Evolutionary conservation across 2,797 vertebrate species (phyloP), one percentile per base, ranked within the genome.

Genomic region (Macroramphosus scolopax): DNA sequence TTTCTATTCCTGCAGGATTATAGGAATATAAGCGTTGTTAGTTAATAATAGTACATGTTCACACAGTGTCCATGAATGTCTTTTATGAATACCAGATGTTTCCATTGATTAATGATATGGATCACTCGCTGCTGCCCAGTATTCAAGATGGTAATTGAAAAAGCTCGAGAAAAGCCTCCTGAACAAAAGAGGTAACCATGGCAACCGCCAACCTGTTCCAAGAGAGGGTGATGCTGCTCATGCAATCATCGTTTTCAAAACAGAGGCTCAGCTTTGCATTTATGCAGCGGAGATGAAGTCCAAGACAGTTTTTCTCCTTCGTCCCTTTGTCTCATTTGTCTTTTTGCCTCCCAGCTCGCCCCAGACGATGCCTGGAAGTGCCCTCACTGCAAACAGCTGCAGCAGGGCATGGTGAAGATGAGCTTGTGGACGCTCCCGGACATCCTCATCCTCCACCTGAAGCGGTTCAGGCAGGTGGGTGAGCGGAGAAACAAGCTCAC

Each of bases 371-470:
- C 94, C 0, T 96, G 94, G 94, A 89, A 85, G 71, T 96, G 93
- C 32, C 93, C 94, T 0, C 92, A 94, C 75, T 96, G 94, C 73
- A 85, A 91, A 54, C 89, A 93, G 58, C 89, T 91, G 18, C 93
- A 96, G 81, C 94, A 92, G 80, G 93, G 94, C 18, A 87, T 80
- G 58, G 92, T 96, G 67, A 93, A 95, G 85, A 92, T 96, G 77
- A 95, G 92, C 38, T 83, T 96, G 40, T 96, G 94, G 94, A 96
- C 94, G 0, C 85, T 96, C 14, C 94, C 94, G 0, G 91, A 96
- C 80, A 94, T 96, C 75, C 93, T 96, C 68, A 93, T 96, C 77
- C 90, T 96, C 53, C 94, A 96, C 75, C 91, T 96, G 40, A 96
- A 96, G 68, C 89, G 93, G 25, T 96, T 96, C 75, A 87, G 92